phyloP scores from a whole-genome alignment of 92 coral and sea anemone genomes.

The Scolanthus callimorphus region DNA sequence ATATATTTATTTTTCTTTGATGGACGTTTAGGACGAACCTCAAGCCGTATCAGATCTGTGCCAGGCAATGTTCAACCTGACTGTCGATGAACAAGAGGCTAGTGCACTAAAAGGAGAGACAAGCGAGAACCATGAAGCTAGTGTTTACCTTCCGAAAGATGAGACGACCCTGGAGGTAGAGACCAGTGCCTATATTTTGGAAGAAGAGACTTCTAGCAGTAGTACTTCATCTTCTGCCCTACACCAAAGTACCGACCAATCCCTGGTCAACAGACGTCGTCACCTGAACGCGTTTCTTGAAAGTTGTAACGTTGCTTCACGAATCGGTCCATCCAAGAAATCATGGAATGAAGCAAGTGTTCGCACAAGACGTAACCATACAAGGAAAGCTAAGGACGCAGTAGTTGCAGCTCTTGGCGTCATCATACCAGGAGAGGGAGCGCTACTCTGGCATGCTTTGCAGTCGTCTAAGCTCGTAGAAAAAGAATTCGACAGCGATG shows the following conservation, averaged over 20 bases:
- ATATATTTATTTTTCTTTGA: neutral
- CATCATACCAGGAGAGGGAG: constrained; percentile 17
- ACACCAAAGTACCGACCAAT: neutral
- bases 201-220: too few species aligned
- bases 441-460: constrained; percentile 20
- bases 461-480: constrained; percentile 21
- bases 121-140: too few species aligned
- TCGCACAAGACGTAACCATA: constrained; percentile 22
- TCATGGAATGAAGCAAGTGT: constrained; percentile 15
- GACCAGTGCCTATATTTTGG: too few species aligned
- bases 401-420: constrained; percentile 11
- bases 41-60: neutral
- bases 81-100: neutral
- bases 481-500: constrained; percentile 4
- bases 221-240: neutral
- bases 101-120: neutral
- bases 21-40: neutral
- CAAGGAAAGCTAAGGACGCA: constrained; percentile 21
- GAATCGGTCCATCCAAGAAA: constrained; percentile 14
- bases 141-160: neutral
- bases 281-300: constrained; percentile 21
- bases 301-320: constrained; percentile 6
- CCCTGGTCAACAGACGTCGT: constrained; percentile 2
- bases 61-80: neutral
- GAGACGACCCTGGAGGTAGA: too few species aligned